Base-by-base conservation (phyloP, 2,888 invertebrate genomes). In the Mesoligia furuncula region DNA sequence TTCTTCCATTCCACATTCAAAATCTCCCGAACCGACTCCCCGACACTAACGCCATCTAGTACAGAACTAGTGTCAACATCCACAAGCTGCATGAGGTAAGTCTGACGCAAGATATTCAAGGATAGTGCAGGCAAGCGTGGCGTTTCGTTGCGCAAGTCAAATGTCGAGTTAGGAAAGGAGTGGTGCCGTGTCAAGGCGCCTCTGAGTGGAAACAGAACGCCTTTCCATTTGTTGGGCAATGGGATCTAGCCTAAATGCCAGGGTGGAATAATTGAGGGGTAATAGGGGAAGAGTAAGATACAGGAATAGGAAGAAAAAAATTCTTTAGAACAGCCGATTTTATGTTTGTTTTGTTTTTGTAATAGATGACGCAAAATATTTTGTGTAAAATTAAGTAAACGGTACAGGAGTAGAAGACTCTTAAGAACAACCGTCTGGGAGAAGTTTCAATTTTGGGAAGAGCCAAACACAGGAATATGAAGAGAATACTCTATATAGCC, bases 101-200 rank as follows among this genome's bases (percentile, higher is more conserved):
- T 17, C 79, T 91, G 90, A 91, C 91, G 89, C 91, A 91, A 84
- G 78, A 70, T 71, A 80, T 83, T 90, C 91, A 91, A 91, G 91
- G 91, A 91, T 91, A 91, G 87, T 81, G 89, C 87, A 85, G 84
- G 88, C 90, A 86, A 89, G 73, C 90, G 87, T 88, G 73, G 87
- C 83, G 86, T 76, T 79, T 57, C 71, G 66, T 92, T 92, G 92
- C 92, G 91, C 88, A 90, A 92, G 85, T 79, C 90, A 92, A 95
- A 95, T 95, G 95, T 94, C 94, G 94, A 91, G 90, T 94, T 95
- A 95, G 95, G 94, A 94, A 95, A 95, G 95, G 95, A 93, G 92
- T 91, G 92, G 90, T 78, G 84, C 78, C 91, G 92, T 94, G 95
- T 95, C 95, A 95, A 95, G 95, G 88, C 87, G 77, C 65, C 78